Conservation (phyloP, 2,797 vertebrate genomes). For the Onychomys torridus region DNA sequence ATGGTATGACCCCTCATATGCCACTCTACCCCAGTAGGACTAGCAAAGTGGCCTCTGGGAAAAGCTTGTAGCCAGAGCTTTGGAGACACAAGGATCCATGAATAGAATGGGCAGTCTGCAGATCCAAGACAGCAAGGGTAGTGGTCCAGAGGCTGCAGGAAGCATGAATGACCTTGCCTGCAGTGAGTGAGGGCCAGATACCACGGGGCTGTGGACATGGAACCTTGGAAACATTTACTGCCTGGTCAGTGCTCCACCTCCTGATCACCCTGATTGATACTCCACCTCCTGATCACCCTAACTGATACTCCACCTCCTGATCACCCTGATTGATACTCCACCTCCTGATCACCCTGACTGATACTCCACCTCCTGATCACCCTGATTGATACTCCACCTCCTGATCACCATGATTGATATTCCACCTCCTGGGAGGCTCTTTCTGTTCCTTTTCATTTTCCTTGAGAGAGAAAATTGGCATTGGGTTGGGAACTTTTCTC, state of each 20-base stretch:
- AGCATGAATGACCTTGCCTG: background rate
- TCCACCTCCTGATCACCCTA: background rate
- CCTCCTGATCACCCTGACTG: no score
- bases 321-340: background rate
- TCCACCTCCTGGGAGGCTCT: background rate
- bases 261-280: background rate
- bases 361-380: no score
- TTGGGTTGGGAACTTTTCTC: background rate
- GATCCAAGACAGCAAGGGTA: background rate
- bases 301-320: background rate
- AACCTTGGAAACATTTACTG: background rate
- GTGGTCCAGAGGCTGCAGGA: background rate
- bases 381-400: no score
- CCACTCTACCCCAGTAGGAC: no score
- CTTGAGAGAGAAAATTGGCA: slow-evolving; percentile 21
- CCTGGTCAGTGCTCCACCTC: background rate
- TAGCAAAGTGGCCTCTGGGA: background rate
- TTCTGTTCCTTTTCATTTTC: slow-evolving; percentile 35
- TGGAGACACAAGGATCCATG: background rate
- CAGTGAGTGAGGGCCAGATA: background rate
- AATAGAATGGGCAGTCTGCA: background rate
- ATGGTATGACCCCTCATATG: background rate
- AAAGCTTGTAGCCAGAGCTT: background rate
- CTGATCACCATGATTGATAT: background rate
- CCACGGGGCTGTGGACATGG: background rate